These are phyloP conservation scores for Aricia agestis DNA, from an alignment of 1,140 invertebrate genomes.

Conservation along the genomic window DNA sequence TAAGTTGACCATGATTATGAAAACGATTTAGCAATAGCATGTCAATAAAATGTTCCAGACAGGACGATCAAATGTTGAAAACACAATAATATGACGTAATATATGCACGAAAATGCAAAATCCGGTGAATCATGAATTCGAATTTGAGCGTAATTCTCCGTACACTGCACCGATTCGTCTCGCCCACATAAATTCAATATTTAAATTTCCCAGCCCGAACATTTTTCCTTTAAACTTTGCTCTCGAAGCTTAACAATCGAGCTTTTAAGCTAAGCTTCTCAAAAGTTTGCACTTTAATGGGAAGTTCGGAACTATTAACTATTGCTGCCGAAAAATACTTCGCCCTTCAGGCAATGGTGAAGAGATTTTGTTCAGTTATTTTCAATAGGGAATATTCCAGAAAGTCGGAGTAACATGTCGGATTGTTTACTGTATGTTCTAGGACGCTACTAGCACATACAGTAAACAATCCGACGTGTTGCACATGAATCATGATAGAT, in stretches of 20 bases:
- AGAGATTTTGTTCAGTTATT: background rate
- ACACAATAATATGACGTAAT: background rate
- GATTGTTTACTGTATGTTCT: too few species aligned
- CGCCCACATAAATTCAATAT: background rate
- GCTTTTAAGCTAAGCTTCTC: conserved; percentile 12
- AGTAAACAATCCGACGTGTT: too few species aligned
- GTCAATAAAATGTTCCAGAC: background rate
- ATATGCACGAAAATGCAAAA: background rate
- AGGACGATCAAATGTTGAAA: background rate
- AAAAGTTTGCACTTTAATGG: conserved; percentile 13
- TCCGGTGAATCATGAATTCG: background rate
- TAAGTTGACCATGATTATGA: too few species aligned
- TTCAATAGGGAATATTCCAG: background rate
- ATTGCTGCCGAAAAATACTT: conserved; percentile 11
- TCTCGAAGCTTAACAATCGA: conserved; percentile 12
- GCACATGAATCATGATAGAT: too few species aligned
- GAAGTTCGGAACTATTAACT: conserved; percentile 15
- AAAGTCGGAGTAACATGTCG: too few species aligned
- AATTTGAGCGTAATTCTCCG: background rate
- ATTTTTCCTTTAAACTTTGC: conserved; percentile 16
- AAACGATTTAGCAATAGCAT: background rate
- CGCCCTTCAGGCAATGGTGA: background rate
- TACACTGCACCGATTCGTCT: background rate
- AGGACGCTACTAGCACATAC: too few species aligned
- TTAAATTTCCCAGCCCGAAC: conserved; percentile 7